phyloP scores from a whole-genome alignment of 30 jellyfish, hydroid and myxozoan species.

The Aurelia aurita complex sp. Pacific region DNA sequence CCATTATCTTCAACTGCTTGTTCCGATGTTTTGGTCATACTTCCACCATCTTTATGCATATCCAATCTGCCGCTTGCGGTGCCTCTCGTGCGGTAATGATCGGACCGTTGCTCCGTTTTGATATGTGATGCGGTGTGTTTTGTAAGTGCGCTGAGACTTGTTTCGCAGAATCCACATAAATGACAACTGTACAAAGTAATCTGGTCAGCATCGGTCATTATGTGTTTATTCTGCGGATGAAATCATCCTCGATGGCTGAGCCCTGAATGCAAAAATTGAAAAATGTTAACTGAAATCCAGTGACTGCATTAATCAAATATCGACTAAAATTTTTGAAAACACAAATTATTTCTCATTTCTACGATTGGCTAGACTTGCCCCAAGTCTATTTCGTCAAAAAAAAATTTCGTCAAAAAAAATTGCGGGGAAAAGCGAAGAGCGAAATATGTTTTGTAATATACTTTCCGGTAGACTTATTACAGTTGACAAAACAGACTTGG shows the following conservation, averaged over 20 bases:
- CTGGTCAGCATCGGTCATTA: constrained; percentile 63
- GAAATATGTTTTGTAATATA: too few relatives aligned
- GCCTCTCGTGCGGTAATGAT: constrained; percentile 15
- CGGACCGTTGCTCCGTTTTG: constrained; percentile 64
- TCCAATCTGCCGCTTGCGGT: constrained; percentile 15
- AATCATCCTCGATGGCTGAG: background rate
- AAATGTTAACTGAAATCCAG: too few relatives aligned
- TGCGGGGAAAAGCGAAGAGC: too few relatives aligned
- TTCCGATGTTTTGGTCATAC: background rate
- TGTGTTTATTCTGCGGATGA: background rate
- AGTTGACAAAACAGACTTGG: too few relatives aligned
- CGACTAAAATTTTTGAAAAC: too few relatives aligned
- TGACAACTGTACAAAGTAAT: constrained; percentile 79
- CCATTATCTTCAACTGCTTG: constrained; percentile 1
- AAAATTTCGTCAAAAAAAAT: too few relatives aligned
- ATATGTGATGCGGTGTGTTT: constrained; percentile 86
- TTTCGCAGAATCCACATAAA: constrained; percentile 84
- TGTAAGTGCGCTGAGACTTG: constrained; percentile 75
- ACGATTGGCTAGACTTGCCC: too few relatives aligned
- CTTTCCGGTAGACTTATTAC: too few relatives aligned
- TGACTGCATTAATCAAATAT: too few relatives aligned
- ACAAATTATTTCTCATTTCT: too few relatives aligned
- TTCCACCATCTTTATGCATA: constrained; percentile 18
- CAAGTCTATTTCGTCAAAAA: too few relatives aligned
- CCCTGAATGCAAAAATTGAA: too few relatives aligned